Base-by-base conservation (phyloP, 2,113 vertebrate genomes). In the Engraulis encrasicolus region DNA sequence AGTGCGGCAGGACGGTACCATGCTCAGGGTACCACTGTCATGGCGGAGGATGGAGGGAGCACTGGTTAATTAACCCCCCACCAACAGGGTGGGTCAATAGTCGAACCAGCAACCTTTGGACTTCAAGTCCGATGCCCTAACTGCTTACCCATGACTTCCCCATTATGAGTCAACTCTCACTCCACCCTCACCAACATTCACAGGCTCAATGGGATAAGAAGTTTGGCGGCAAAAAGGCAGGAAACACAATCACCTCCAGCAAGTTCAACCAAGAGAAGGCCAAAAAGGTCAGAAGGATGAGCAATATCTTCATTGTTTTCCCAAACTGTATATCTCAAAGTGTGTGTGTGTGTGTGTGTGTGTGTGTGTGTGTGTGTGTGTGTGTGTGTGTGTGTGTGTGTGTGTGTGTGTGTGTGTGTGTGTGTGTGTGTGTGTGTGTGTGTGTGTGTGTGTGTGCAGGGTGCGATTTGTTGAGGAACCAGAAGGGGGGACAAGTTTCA, bases 381-480 rank as follows among this genome's bases (percentile, higher is more conserved):
- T 50, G 50, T 50, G 50, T 50, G 50, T 50, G 50, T 50, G 23
- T 58, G 52, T 58, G 52, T 58, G 52, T 58, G 52, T 58, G 20
- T 58, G 2, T 58, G 52, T 58, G 52, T 61, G 50, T 61, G 6
- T 27, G 58, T 66, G 58, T 61, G n/a, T 61, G n/a, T 61, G 54
- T 61, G 54, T 61, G 54, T 61, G 54, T 61, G 54, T 61, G 54
- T 61, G 54, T 61, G 54, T 61, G 54, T 61, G 20, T 61, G 54
- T 61, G 54, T 61, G 58, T 27, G 58, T n/a, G n/a, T n/a, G n/a
- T n/a, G n/a, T n/a, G n/a, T n/a, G n/a, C n/a, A n/a, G n/a, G n/a
- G n/a, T n/a, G n/a, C n/a, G n/a, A n/a, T n/a, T n/a, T n/a, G n/a
- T n/a, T n/a, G n/a, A n/a, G n/a, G n/a, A n/a, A n/a, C n/a, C n/a